phyloP scores from a whole-genome alignment of 2,888 invertebrate genomes.

The Gymnocheta viridis region DNA sequence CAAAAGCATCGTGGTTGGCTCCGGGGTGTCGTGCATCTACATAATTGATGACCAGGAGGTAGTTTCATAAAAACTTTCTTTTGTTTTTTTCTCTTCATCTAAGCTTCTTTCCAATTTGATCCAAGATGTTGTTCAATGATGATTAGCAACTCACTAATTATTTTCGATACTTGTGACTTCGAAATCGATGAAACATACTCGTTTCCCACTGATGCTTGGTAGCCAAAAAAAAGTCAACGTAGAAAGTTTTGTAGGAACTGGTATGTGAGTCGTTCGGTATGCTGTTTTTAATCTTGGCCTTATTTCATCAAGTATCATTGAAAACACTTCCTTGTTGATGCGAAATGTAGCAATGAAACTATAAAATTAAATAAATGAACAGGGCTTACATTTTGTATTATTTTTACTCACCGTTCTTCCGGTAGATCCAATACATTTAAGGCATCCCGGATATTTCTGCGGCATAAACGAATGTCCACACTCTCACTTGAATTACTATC shows the following conservation, averaged over 20 bases:
- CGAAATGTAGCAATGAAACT: slow-evolving; percentile 9
- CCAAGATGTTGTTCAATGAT: background rate
- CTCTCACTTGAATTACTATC: too few relatives aligned
- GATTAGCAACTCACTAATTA: background rate
- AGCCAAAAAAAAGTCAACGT: slow-evolving; percentile 1
- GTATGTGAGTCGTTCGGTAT: background rate
- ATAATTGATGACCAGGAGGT: too few relatives aligned
- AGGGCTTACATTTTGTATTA: too few relatives aligned
- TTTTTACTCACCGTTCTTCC: too few relatives aligned
- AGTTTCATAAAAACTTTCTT: background rate
- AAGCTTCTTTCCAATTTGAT: background rate
- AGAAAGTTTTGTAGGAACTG: background rate
- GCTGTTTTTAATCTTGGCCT: background rate
- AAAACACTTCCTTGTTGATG: slow-evolving; percentile 6
- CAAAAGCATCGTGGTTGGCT: too few relatives aligned
- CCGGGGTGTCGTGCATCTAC: too few relatives aligned
- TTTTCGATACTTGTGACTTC: background rate
- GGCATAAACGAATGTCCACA: too few relatives aligned
- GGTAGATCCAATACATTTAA: too few relatives aligned
- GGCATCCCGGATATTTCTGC: too few relatives aligned
- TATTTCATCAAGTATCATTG: slow-evolving; percentile 19
- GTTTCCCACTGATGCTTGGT: background rate
- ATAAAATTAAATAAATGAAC: too few relatives aligned
- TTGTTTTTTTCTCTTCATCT: background rate
- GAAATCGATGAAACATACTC: slow-evolving; percentile 11